A percentile compares a stretch with the other conserved stretches of the same genome.
Evolutionary conservation across 2,113 vertebrate species (phyloP).

Genomic region (Paramormyrops kingsleyae): DNA sequence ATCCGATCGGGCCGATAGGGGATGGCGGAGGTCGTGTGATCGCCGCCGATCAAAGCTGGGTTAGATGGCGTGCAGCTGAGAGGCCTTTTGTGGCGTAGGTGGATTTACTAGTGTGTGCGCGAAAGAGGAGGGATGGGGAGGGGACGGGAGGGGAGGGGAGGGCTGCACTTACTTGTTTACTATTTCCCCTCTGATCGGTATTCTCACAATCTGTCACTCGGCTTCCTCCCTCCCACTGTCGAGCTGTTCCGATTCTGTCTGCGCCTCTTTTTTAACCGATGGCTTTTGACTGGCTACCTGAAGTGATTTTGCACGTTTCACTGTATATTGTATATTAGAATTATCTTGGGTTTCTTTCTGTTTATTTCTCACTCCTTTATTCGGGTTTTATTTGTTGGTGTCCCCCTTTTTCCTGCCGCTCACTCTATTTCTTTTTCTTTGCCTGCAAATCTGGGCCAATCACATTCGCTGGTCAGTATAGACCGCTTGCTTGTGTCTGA

Average conservation of each 20-base stretch:
- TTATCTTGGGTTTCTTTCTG: not conserved
- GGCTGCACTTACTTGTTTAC: conserved; percentile 55
- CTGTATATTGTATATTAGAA: conserved; percentile 13
- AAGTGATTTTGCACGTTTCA: not conserved
- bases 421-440: conserved; percentile 2
- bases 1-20: not conserved
- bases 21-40: not conserved
- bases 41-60: conserved; percentile 25
- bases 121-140: conserved; percentile 49
- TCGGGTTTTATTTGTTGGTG: not conserved
- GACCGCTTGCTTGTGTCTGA: conserved; percentile 14
- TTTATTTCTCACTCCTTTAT: not conserved
- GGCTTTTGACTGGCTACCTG: not conserved
- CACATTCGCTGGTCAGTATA: conserved; percentile 15
- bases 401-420: not conserved
- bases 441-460: not conserved
- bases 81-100: conserved; percentile 51
- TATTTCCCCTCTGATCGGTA: conserved; percentile 42
- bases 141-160: conserved; percentile 43
- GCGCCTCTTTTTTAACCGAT: not conserved
- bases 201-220: conserved; percentile 24
- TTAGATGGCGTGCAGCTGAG: conserved; percentile 39
- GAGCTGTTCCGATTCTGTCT: not conserved
- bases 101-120: conserved; percentile 64
- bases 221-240: not conserved